Base-by-base conservation (phyloP, 2,113 vertebrate species). In the Scalopus aquaticus region DNA sequence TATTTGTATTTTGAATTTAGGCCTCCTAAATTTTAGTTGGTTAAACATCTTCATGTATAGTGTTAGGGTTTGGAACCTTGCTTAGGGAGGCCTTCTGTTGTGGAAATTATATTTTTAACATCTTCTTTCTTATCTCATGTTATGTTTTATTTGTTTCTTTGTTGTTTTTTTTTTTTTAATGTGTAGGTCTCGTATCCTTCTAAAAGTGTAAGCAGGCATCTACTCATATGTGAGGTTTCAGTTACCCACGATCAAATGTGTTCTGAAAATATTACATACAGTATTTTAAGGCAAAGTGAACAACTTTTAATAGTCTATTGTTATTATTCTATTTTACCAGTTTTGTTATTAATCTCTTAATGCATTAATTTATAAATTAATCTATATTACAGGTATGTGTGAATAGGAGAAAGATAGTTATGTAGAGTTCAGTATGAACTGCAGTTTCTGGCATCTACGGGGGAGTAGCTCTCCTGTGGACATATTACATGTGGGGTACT, bases 1-100 rank as follows among this genome's bases (percentile, higher is more conserved):
- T 90, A 62, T 93, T 72, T 95, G 28, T 84, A 77, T 77, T 95
- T 95, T 2, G 67, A 88, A 62, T 3, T 37, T 65, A 94, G 39
- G 4, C 44, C 30, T 80, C 88, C 26, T 46, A 65, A 84, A 72
- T 82, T 96, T 80, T 81, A 69, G 49, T 87, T 89, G 49, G 35
- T 77, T 62, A 26, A 6, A 20, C 60, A 49, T 51, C 76, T 92
- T 72, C 35, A 51, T 32, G 58, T 44, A 70, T 19, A 26, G 11
- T 16, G 35, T 82, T 87, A 46, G n/a, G 62, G 54, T 6, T 73
- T 81, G 49, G 37, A 85, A 15, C 0, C 54, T 69, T 69, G 32
- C 20, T 91, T 58, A 56, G 12, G 13, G 2, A 79, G 16, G 28
- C 13, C 8, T 67, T 94, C 3, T 28, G 19, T 69, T 67, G 70